phyloP scores from a whole-genome alignment of 2,888 invertebrate genomes.

The Xestobium rufovillosum region DNA sequence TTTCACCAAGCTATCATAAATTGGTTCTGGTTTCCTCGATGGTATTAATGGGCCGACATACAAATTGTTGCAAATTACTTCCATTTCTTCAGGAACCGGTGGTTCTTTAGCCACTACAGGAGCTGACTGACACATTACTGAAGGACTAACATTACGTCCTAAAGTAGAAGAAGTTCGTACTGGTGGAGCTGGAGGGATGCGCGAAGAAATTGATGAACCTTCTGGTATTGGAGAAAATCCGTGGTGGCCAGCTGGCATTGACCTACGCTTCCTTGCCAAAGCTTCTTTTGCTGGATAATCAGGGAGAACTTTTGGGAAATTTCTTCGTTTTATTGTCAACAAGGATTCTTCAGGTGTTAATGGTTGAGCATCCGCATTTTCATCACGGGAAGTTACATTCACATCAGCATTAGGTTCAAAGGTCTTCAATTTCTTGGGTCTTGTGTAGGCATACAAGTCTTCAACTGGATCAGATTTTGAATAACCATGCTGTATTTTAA shows the following conservation, averaged over 20 bases:
- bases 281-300: conserved; percentile 52
- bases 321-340: conserved; percentile 64
- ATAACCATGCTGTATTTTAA: conserved; percentile 56
- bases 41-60: conserved; percentile 46
- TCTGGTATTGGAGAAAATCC: conserved; percentile 35
- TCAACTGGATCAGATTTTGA: conserved; percentile 63
- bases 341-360: conserved; percentile 65
- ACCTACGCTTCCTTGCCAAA: conserved; percentile 49
- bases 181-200: conserved; percentile 58
- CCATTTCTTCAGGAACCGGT: conserved; percentile 43
- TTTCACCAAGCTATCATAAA: conserved; percentile 9
- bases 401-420: conserved; percentile 50
- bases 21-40: conserved; percentile 8
- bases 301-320: conserved; percentile 81
- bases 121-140: conserved; percentile 44
- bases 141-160: conserved; percentile 46
- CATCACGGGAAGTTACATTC: conserved; percentile 69
- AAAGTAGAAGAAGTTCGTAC: conserved; percentile 64
- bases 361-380: conserved; percentile 40
- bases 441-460: conserved; percentile 39
- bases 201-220: conserved; percentile 31
- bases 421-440: conserved; percentile 35
- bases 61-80: conserved; percentile 47
- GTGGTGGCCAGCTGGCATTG: conserved; percentile 52
- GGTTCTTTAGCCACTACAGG: conserved; percentile 46